Evolutionary conservation across 30 jellyfish, hydroid and myxozoan species (phyloP), one percentile per base, ranked within the genome.

Genomic region (Hydractinia echinata): DNA sequence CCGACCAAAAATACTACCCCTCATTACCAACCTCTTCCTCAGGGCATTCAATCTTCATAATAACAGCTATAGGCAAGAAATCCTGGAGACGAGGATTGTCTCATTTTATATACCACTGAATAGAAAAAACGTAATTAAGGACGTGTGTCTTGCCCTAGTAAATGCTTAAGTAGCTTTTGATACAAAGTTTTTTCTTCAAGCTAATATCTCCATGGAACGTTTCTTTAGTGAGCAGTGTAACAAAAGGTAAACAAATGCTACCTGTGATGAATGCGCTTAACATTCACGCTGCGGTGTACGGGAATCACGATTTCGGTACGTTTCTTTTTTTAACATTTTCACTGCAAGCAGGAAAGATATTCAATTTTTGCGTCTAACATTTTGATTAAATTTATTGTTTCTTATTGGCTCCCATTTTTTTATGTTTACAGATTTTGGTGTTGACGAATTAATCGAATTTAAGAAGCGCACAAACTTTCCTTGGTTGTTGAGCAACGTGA

Each of bases 251-350:
- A 62, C 96, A 88, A 66, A 88, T 88, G 96, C 61, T 88, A 18
- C 96, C 96, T 14, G 89, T 88, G 5, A 68, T 88, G 53, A 78
- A 71, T 53, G 84, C 80, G 30, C 79, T 88, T 77, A 94, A 94
- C n/a, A 94, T 88, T 53, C 92, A 88, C 64, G 94, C 89, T 5
- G 96, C 94, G 10, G 58, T 88, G 53, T 88, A 76, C 72, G 96
- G 96, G 10, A 88, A 88, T 53, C 96, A 88, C 30, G 96, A 88
- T 67, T 88, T 88, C 44, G 96, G 96, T 88, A 54, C 58, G 91
- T 72, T 44, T 11, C 15, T 11, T 58, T 11, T 58, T 58, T 13
- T 30, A 30, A 11, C 19, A 58, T 58, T 58, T 58, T 58, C 19
- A 58, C 69, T 58, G 69, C 15, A 58, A 16, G 1, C 19, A 58